Evolutionary conservation across 2,888 invertebrate genomes (phyloP).

Genomic region (Poecilobothrus nobilitatus): DNA sequence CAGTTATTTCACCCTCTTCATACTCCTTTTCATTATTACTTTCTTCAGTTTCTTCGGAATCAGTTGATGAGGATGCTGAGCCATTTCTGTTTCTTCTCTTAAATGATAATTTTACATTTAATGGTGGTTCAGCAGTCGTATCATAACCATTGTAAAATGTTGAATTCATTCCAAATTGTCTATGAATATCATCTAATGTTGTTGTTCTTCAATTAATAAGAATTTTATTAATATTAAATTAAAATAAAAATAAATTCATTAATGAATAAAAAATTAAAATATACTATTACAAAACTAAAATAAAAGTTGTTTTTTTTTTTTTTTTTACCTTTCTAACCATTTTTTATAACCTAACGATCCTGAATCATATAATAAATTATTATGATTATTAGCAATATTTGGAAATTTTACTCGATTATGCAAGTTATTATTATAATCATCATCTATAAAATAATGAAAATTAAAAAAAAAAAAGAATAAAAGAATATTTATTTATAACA

Average conservation of each 20-base stretch:
- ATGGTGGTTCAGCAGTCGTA: slow-evolving; percentile 25
- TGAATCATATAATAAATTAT: slow-evolving; percentile 55
- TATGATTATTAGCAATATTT: slow-evolving; percentile 35
- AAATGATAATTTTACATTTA: neutral
- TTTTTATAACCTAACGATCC: slow-evolving; percentile 66
- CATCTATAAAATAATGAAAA: slow-evolving; percentile 22
- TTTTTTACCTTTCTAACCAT: slow-evolving; percentile 63
- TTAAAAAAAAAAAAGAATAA: too few relatives aligned
- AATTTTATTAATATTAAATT: slow-evolving; percentile 2
- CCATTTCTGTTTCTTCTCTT: neutral
- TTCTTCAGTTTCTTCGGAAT: slow-evolving; percentile 15
- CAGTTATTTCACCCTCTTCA: slow-evolving; percentile 49
- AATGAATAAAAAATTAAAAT: too few relatives aligned
- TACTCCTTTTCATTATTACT: slow-evolving; percentile 30
- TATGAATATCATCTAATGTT: slow-evolving; percentile 60
- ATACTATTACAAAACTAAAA: too few relatives aligned
- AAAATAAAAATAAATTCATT: too few relatives aligned
- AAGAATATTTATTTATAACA: too few relatives aligned
- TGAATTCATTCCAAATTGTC: slow-evolving; percentile 48
- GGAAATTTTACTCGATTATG: neutral
- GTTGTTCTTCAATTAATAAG: slow-evolving; percentile 54
- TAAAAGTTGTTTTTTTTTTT: too few relatives aligned
- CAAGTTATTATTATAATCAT: slow-evolving; percentile 26
- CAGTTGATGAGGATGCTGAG: neutral
- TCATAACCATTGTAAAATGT: slow-evolving; percentile 16